Percentiles rank a stretch among this genome's conserved stretches.
These are phyloP conservation scores for Phasia obesa DNA, from an alignment of 2,888 invertebrate genomes.

Conservation along the genomic window DNA sequence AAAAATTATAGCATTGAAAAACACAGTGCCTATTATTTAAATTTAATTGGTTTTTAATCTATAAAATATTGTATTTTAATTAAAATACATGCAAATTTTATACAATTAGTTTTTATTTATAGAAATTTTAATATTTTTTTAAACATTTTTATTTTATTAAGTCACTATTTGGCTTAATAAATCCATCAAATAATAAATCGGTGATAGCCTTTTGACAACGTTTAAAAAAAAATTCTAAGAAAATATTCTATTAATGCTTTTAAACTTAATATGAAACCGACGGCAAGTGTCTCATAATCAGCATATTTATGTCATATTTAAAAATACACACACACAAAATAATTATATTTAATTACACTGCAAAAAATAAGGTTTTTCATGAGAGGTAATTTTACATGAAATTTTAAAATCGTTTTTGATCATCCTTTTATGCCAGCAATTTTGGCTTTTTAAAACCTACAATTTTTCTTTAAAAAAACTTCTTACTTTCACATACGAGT, in stretches of 20 bases:
- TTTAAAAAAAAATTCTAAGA: conserved; percentile 19
- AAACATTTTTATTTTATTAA: conserved; percentile 19
- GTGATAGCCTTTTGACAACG: conserved; percentile 62
- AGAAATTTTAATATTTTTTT: neutral
- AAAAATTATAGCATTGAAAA: too few species aligned
- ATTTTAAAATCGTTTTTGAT: too few species aligned
- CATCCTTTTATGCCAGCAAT: too few species aligned
- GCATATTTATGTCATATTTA: conserved; percentile 61
- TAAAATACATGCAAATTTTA: neutral
- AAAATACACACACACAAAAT: too few species aligned
- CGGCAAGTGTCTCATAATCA: conserved; percentile 56
- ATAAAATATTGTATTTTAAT: neutral
- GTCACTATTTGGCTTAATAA: conserved; percentile 32
- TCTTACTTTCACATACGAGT: too few species aligned
- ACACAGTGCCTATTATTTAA: neutral
- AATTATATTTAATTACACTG: too few species aligned
- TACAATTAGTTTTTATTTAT: conserved; percentile 18
- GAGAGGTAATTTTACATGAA: too few species aligned
- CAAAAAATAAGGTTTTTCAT: too few species aligned
- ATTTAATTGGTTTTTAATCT: conserved; percentile 25
- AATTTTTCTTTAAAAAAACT: too few species aligned
- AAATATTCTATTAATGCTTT: neutral
- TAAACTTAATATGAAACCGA: conserved; percentile 24
- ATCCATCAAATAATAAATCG: conserved; percentile 36
- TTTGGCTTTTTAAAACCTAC: too few species aligned